Evolutionary conservation across 2,113 vertebrate genomes (phyloP), one percentile per base, ranked within the genome.

Genomic region (Mola mola): DNA sequence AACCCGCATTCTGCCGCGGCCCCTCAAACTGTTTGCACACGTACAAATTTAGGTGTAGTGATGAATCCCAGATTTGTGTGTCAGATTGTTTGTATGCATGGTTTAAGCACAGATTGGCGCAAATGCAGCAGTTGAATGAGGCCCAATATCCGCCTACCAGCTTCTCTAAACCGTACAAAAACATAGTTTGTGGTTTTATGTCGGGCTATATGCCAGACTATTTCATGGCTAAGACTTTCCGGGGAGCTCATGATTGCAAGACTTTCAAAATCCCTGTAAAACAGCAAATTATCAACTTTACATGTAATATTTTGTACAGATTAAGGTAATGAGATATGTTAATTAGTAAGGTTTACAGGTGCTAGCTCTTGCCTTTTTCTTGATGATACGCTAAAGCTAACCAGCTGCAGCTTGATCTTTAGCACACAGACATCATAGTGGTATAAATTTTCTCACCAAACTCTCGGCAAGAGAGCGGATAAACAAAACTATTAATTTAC

Each of bases 341-440:
- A 4, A 36, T 34, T 15, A 13, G 28, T 25, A 22, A 26, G 12
- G n/a, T n/a, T 21, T 49, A 3, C 5, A 24, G 15, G 8, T 25
- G 13, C 15, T 17, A 4, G 15, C 3, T 13, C 15, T 6, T 20
- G 16, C 7, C 4, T 41, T 41, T 10, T 17, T 8, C 11, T 33
- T 34, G 2, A 49, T 31, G 46, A 25, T 51, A 51, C 34, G 29
- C 19, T 50, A 31, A 8, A 51, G 48, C 12, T 21, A 15, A 21
- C 7, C 8, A 36, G 31, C 4, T 36, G 7, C 16, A 2, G 16
- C n/a, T 49, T 36, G 1, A 36, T 16, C 15, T 41, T 37, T 16
- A 25, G 6, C 16, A 5, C 4, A 52, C 13, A 16, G 5, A 36
- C 2, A 13, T n/a, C n/a, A 9, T 16, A 34, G 3, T 17, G 28